A percentile compares a stretch with the other conserved stretches of the same genome.
phyloP scores from a whole-genome alignment of 2,888 invertebrate species.

The Gymnosoma rotundatum region DNA sequence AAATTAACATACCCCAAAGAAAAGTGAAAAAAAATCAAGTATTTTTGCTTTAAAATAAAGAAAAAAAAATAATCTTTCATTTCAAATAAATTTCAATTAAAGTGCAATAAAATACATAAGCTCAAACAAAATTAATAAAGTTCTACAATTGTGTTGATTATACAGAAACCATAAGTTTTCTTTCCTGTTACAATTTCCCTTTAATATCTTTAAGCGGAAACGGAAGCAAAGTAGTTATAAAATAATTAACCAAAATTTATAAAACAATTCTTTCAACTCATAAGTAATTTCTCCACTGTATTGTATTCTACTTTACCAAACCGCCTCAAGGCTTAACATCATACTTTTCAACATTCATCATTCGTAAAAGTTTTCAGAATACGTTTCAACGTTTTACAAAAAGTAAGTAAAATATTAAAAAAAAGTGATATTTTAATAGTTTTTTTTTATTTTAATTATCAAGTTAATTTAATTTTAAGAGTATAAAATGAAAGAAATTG shows the following conservation, averaged over 20 bases:
- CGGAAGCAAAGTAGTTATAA: constrained; percentile 13
- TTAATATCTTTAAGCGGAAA: constrained; percentile 41
- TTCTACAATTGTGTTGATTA: constrained; percentile 35
- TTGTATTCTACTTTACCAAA: not conserved
- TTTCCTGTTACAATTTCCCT: not conserved
- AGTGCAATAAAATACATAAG: not conserved
- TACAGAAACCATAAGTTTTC: constrained; percentile 7
- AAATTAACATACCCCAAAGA: too few species aligned
- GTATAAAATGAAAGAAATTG: too few species aligned
- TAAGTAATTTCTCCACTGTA: not conserved
- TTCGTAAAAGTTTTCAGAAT: constrained; percentile 71
- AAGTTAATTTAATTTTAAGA: too few species aligned
- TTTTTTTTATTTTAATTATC: too few species aligned
- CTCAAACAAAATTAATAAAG: not conserved
- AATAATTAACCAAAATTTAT: not conserved
- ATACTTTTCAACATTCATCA: constrained; percentile 6
- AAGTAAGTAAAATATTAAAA: constrained; percentile 70
- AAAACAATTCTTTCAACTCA: not conserved
- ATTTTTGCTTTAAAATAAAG: too few species aligned
- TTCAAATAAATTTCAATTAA: not conserved
- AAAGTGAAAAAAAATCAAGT: not conserved
- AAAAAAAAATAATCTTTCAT: not conserved
- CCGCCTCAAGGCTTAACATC: constrained; percentile 1
- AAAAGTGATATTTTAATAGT: not conserved
- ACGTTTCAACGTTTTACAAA: constrained; percentile 73